phyloP scores from a whole-genome alignment of 2,888 invertebrate genomes.

The Zaprionus obscuricornis region DNA sequence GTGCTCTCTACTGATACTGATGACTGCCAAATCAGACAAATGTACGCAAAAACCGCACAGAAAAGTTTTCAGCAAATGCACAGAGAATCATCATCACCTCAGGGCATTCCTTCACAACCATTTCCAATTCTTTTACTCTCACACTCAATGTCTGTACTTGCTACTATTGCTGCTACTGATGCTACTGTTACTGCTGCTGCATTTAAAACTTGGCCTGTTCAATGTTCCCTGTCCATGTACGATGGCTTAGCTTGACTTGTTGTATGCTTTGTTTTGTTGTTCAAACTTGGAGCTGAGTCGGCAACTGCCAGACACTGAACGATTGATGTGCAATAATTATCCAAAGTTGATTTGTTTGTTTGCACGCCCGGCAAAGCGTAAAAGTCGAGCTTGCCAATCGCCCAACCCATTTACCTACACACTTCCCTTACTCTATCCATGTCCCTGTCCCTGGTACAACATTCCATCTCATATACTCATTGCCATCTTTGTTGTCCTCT shows the following conservation, averaged over 20 bases:
- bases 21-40: slow-evolving; percentile 75
- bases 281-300: slow-evolving; percentile 49
- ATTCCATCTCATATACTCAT: neutral
- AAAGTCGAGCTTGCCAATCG: slow-evolving; percentile 75
- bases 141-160: too few relatives aligned
- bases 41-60: slow-evolving; percentile 71
- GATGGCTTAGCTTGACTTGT: slow-evolving; percentile 6
- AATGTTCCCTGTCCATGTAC: neutral
- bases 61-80: slow-evolving; percentile 70
- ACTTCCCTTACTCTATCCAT: neutral
- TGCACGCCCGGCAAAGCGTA: slow-evolving; percentile 72
- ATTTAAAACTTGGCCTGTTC: slow-evolving; percentile 41
- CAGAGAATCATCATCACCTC: slow-evolving; percentile 56
- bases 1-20: slow-evolving; percentile 33
- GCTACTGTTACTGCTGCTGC: slow-evolving; percentile 15
- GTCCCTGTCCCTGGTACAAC: neutral
- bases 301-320: slow-evolving; percentile 58
- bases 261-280: slow-evolving; percentile 54
- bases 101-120: slow-evolving; percentile 43
- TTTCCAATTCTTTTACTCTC: too few relatives aligned
- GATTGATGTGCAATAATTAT: slow-evolving; percentile 81
- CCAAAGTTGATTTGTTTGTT: slow-evolving; percentile 81
- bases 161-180: neutral
- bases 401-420: slow-evolving; percentile 21
- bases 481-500: neutral